Percentiles rank a stretch among this genome's conserved stretches.
Evolutionary conservation across 2,888 invertebrate species (phyloP).

Genomic region (Platycheirus albimanus): DNA sequence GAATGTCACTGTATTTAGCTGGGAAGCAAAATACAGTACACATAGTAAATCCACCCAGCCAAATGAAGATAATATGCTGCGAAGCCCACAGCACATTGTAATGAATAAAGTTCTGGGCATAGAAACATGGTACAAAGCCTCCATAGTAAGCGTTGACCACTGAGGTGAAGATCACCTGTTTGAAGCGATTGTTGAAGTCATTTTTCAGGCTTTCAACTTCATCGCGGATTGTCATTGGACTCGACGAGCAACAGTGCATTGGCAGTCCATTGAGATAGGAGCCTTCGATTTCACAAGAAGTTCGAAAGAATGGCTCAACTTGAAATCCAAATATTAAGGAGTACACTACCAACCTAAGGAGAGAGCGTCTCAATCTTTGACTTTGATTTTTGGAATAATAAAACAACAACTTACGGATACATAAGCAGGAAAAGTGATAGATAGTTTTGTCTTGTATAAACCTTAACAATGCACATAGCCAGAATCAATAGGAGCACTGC

Average conservation of each 20-base stretch:
- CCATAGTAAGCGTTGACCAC: slow-evolving; percentile 94
- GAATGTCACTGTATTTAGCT: slow-evolving; percentile 91
- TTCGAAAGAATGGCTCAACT: slow-evolving; percentile 90
- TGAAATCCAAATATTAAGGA: slow-evolving; percentile 91
- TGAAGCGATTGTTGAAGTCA: slow-evolving; percentile 95
- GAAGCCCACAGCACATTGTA: slow-evolving; percentile 93
- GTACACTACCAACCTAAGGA: slow-evolving; percentile 88
- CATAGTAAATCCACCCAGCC: slow-evolving; percentile 92
- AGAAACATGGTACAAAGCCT: slow-evolving; percentile 94
- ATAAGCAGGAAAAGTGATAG: slow-evolving; percentile 92
- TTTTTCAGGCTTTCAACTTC: slow-evolving; percentile 93
- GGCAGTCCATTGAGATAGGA: slow-evolving; percentile 85
- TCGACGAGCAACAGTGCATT: slow-evolving; percentile 90
- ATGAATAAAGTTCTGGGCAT: slow-evolving; percentile 90
- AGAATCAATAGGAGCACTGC: slow-evolving; percentile 85
- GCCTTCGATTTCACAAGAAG: slow-evolving; percentile 81
- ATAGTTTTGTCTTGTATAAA: slow-evolving; percentile 89
- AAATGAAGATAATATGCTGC: slow-evolving; percentile 92
- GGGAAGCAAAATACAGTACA: slow-evolving; percentile 88
- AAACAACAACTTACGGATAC: slow-evolving; percentile 96
- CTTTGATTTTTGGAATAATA: too few species aligned
- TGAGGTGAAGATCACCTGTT: slow-evolving; percentile 92
- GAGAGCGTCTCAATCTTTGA: too few species aligned
- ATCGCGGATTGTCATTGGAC: slow-evolving; percentile 88
- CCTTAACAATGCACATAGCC: slow-evolving; percentile 88